Percentiles rank a stretch among this genome's conserved stretches.
phyloP scores from a whole-genome alignment of 2,888 invertebrate species.

The Xanthostigma xanthostigma region DNA sequence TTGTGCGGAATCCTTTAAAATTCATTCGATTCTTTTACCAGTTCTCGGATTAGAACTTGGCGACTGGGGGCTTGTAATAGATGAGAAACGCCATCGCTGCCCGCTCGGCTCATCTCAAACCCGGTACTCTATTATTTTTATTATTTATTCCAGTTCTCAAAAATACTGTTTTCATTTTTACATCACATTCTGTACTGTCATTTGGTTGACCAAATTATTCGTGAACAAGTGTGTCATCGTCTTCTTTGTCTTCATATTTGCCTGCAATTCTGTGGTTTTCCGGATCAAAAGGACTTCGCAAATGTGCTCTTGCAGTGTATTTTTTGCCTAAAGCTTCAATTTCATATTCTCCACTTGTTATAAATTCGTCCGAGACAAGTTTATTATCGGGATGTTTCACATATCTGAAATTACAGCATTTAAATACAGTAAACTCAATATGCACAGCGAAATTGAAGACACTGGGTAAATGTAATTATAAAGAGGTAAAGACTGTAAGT shows the following conservation, averaged over 20 bases:
- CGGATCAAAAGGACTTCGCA: constrained; percentile 72
- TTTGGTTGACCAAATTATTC: not conserved
- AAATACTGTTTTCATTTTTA: not conserved
- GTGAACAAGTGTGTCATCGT: constrained; percentile 25
- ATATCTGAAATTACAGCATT: constrained; percentile 26
- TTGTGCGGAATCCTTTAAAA: too few species aligned
- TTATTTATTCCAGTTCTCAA: too few species aligned
- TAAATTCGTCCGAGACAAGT: constrained; percentile 45
- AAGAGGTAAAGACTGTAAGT: too few species aligned
- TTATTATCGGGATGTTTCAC: constrained; percentile 40
- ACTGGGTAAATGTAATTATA: not conserved
- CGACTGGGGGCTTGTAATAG: too few species aligned
- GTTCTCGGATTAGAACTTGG: too few species aligned
- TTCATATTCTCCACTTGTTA: constrained; percentile 58
- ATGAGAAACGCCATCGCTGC: too few species aligned
- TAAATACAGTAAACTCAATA: not conserved
- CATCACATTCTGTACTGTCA: not conserved
- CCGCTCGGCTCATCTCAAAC: too few species aligned
- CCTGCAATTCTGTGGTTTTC: constrained; percentile 45
- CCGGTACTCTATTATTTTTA: too few species aligned
- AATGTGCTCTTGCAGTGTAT: constrained; percentile 51
- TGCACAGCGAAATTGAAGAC: too few species aligned
- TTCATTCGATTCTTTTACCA: too few species aligned
- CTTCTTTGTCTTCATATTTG: constrained; percentile 17
- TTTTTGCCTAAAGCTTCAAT: constrained; percentile 66